Base-by-base conservation (phyloP, 2,113 vertebrate genomes). In the Hippocampus barbouri region DNA sequence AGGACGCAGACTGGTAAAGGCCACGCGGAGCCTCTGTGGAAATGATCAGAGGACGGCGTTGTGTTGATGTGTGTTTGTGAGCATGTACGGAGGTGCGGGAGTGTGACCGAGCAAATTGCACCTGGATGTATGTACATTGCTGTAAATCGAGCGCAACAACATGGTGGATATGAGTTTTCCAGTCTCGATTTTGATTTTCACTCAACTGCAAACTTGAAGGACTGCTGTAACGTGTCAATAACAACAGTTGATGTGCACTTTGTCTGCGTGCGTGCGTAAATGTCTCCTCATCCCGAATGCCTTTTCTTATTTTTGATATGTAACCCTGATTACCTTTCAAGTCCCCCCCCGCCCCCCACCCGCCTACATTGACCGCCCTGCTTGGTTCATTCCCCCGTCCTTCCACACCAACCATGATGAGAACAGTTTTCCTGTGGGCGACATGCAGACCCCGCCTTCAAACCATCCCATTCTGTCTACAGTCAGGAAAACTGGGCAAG, bases 151-250 rank as follows among this genome's bases (percentile, higher is more conserved):
- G 76, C 63, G 72, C 70, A 77, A 81, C 80, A 40, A 71, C 79
- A 75, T 73, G 18, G 92, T 91, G 93, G 91, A 90, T 81, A 38
- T 89, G 82, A 47, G 85, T 90, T 86, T 34, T 90, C 86, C 85
- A 79, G 86, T 85, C 90, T 81, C 70, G 85, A 85, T 79, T 78
- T 83, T 81, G 68, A 86, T 57, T 90, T 88, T 89, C 81, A 79
- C 81, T 82, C 78, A 84, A 95, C 95, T 95, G 94, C 94, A 95
- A 95, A 97, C 95, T 96, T 98, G 96, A 98, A 98, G 95, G 95
- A 96, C 95, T 96, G 94, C 94, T 96, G 95, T 96, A 38, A 94
- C 93, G 86, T 99, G 96, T 97, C 97, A 96, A 98, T 98, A 97
- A 93, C 92, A 95, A 92, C 91, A 88, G 86, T 91, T 89, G 75